phyloP scores from a whole-genome alignment of 2,888 invertebrate genomes.

The Drosophila niveifrons region DNA sequence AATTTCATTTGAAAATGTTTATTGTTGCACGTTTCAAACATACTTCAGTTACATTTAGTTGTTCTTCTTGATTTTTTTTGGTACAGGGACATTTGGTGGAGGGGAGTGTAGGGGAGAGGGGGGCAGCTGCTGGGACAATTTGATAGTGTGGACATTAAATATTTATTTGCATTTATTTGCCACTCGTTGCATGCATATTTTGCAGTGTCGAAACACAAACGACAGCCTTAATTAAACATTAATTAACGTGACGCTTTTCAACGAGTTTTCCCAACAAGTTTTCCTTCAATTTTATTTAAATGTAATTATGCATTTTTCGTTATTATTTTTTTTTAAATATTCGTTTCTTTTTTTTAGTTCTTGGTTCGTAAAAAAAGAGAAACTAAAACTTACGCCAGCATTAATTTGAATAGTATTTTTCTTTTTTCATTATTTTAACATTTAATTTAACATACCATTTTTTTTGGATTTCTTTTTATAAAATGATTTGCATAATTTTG shows the following conservation, averaged over 20 bases:
- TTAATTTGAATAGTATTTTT: conserved; percentile 50
- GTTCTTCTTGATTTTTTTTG: conserved; percentile 19
- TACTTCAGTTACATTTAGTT: conserved; percentile 69
- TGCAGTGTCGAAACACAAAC: conserved; percentile 30
- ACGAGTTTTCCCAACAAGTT: conserved; percentile 37
- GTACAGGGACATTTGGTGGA: background rate
- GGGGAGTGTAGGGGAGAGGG: conserved; percentile 6
- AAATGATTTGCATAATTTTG: conserved; percentile 53
- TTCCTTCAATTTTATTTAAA: conserved; percentile 26
- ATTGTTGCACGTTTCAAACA: conserved; percentile 77
- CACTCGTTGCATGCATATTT: conserved; percentile 52
- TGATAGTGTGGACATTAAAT: conserved; percentile 40
- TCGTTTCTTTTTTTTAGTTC: conserved; percentile 1
- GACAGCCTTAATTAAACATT: conserved; percentile 58
- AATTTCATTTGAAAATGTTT: conserved; percentile 72
- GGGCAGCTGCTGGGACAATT: conserved; percentile 27
- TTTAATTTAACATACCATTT: conserved; percentile 58
- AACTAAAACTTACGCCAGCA: conserved; percentile 52
- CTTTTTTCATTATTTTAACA: conserved; percentile 45
- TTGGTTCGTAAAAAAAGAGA: conserved; percentile 25
- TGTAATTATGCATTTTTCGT: conserved; percentile 28
- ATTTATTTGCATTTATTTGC: conserved; percentile 44
- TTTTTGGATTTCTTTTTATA: conserved; percentile 32
- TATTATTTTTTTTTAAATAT: background rate
- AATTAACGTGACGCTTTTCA: conserved; percentile 44